A percentile compares a stretch with the other conserved stretches of the same genome.
Evolutionary conservation across 2,888 invertebrate genomes (phyloP).

Genomic region (Cephus rjabovi): DNA sequence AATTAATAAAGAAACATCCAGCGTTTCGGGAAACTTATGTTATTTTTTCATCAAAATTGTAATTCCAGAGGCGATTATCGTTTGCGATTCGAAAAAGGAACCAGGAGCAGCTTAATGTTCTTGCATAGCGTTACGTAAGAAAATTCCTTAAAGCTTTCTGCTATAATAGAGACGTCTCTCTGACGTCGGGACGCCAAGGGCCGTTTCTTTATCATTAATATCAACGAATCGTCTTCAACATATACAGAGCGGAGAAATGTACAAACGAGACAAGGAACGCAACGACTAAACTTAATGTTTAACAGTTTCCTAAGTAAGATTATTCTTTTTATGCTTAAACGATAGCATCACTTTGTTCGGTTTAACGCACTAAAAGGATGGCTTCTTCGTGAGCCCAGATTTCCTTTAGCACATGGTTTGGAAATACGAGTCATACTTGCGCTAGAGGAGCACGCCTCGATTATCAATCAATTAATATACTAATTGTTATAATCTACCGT

Average conservation of each 20-base stretch:
- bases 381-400: neutral
- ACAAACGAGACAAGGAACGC: slow-evolving; percentile 30
- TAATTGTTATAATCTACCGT: neutral
- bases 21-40: slow-evolving; percentile 24
- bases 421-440: neutral
- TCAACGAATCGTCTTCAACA: slow-evolving; percentile 35
- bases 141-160: slow-evolving; percentile 21
- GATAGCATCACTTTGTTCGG: slow-evolving; percentile 1
- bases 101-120: neutral
- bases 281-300: slow-evolving; percentile 2
- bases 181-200: neutral
- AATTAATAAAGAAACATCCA: slow-evolving; percentile 31
- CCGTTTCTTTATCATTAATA: slow-evolving; percentile 32
- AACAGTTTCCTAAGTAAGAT: neutral
- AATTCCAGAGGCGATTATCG: neutral
- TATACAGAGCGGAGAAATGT: slow-evolving; percentile 33
- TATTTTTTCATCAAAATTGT: neutral
- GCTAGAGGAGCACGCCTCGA: neutral
- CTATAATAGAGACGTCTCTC: neutral
- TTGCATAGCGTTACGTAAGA: neutral
- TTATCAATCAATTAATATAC: neutral
- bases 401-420: neutral
- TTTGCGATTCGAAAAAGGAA: neutral
- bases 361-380: neutral
- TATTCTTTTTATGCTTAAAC: neutral